Conservation (phyloP, 2,113 vertebrate species). For the Poecile atricapillus region DNA sequence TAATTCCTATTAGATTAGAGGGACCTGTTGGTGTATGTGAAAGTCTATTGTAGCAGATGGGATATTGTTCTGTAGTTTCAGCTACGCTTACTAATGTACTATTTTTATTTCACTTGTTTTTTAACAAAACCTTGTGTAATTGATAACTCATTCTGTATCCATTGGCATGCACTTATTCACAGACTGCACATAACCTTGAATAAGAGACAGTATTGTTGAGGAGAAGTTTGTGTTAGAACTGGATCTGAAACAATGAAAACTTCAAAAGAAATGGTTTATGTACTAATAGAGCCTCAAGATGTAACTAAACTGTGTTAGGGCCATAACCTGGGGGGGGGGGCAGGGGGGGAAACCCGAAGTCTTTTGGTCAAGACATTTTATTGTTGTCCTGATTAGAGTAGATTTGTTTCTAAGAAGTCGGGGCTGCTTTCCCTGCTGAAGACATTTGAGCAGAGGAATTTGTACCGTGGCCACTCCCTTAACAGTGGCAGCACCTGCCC, state of each 20-base stretch:
- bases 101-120: not conserved
- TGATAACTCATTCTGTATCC: not conserved
- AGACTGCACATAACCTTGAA: not conserved
- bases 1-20: not conserved
- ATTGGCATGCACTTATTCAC: not conserved
- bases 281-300: not conserved
- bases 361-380: not conserved
- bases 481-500: slow-evolving; percentile 43
- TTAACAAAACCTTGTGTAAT: not conserved
- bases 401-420: not conserved
- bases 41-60: not conserved
- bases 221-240: not conserved
- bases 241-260: not conserved
- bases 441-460: not conserved
- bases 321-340: not conserved
- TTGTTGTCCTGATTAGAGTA: not conserved
- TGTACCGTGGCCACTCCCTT: not conserved
- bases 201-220: not conserved
- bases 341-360: not conserved
- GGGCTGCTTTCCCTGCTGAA: slow-evolving; percentile 24
- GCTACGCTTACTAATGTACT: not conserved
- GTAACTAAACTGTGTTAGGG: not conserved
- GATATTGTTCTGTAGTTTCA: not conserved
- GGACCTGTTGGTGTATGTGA: not conserved
- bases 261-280: not conserved